Evolutionary conservation across 1,140 invertebrate species (phyloP).

Genomic region (Bombyx mandarina): DNA sequence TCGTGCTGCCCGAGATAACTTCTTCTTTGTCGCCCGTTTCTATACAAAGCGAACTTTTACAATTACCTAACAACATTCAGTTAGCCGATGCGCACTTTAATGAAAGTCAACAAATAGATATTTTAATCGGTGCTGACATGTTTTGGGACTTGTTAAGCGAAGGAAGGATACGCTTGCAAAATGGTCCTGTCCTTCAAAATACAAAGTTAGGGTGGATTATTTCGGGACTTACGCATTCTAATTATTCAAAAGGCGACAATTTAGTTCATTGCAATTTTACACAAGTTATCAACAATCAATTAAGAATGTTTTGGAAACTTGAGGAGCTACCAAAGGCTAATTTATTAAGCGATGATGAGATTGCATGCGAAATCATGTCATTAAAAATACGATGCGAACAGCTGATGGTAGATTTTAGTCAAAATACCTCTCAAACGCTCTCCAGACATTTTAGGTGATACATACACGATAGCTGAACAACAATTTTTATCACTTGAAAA

Average conservation of each 20-base stretch:
- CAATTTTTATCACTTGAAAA: not conserved
- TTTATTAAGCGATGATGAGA: not conserved
- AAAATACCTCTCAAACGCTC: no score
- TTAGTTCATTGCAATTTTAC: not conserved
- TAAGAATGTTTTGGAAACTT: not conserved
- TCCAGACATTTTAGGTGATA: no score
- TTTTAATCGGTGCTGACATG: slow-evolving; percentile 17
- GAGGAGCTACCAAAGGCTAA: not conserved
- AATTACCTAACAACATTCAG: no score
- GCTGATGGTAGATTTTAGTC: no score
- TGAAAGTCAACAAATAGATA: slow-evolving; percentile 8
- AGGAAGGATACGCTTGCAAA: slow-evolving; percentile 12
- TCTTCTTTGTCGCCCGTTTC: no score
- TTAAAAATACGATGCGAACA: no score
- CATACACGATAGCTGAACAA: no score
- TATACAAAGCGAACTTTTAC: no score
- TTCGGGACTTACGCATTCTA: slow-evolving; percentile 6
- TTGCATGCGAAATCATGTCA: no score
- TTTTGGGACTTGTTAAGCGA: slow-evolving; percentile 19
- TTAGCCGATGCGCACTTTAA: not conserved
- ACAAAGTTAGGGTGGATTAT: slow-evolving; percentile 20
- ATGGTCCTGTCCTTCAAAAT: slow-evolving; percentile 16
- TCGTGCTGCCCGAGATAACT: no score
- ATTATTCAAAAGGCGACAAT: not conserved
- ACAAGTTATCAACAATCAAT: not conserved